Evolutionary conservation across 2,888 invertebrate species (phyloP).

Genomic region (Heliconius hortense): DNA sequence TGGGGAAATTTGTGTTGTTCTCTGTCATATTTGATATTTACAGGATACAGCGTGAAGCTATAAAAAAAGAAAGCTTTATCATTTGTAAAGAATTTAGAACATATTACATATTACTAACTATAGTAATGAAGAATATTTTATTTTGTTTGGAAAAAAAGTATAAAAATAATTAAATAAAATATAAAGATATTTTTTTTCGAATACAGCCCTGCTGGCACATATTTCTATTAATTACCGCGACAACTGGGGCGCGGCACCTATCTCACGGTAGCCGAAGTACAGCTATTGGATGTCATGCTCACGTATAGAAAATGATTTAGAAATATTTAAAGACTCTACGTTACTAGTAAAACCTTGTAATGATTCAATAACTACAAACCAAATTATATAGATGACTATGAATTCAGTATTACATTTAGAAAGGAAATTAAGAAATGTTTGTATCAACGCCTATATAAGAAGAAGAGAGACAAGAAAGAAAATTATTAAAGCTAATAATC

Average conservation of each 20-base stretch:
- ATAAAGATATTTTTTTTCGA: not conserved
- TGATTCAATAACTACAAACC: not conserved
- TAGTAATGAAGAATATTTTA: too few relatives aligned
- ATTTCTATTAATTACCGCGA: constrained; percentile 71
- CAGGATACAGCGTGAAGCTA: too few relatives aligned
- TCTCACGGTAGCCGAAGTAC: constrained; percentile 55
- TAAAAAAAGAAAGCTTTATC: too few relatives aligned
- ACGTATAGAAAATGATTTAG: constrained; percentile 10
- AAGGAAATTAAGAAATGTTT: not conserved
- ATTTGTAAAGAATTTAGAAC: too few relatives aligned
- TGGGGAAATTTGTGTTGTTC: too few relatives aligned
- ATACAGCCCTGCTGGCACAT: constrained; percentile 56
- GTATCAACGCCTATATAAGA: not conserved
- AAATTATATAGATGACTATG: not conserved
- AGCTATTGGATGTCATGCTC: constrained; percentile 35
- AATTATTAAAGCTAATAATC: not conserved
- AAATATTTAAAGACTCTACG: not conserved
- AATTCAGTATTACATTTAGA: rapidly evolving
- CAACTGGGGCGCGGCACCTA: constrained; percentile 64
- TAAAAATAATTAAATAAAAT: not conserved
- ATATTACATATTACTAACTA: too few relatives aligned
- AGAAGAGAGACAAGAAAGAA: not conserved
- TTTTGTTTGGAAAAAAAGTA: not conserved
- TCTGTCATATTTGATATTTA: too few relatives aligned
- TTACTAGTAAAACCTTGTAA: not conserved